phyloP scores from a whole-genome alignment of 2,113 vertebrate genomes.

The Mirza zaza region DNA sequence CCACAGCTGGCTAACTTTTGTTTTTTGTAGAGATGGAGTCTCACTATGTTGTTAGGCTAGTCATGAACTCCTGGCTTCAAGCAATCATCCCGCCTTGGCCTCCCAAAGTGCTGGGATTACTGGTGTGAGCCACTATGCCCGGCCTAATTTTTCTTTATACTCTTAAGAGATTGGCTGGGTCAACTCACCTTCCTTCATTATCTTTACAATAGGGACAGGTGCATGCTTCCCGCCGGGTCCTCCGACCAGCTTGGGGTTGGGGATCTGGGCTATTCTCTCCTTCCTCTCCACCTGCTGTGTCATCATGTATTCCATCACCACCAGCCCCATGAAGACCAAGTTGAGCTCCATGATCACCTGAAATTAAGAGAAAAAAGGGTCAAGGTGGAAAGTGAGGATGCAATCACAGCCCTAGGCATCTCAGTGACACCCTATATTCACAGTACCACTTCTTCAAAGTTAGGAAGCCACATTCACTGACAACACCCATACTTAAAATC shows the following conservation, averaged over 20 bases:
- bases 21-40: too few species aligned
- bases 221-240: constrained; percentile 94
- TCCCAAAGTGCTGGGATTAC: too few species aligned
- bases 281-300: constrained; percentile 88
- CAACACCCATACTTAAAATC: neutral
- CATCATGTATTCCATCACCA: constrained; percentile 90
- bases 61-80: too few species aligned
- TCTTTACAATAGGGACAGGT: constrained; percentile 99
- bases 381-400: neutral
- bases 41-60: too few species aligned
- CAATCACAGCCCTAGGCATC: neutral
- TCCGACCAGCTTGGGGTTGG: constrained; percentile 88
- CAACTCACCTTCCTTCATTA: constrained; percentile 92
- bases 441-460: neutral
- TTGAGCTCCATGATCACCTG: constrained; percentile 89
- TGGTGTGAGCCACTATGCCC: too few species aligned
- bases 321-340: constrained; percentile 85
- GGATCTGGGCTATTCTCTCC: constrained; percentile 89
- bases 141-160: neutral
- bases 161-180: rapidly evolving
- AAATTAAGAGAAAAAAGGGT: constrained; percentile 1
- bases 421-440: neutral
- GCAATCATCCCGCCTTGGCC: too few species aligned
- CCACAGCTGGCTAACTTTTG: too few species aligned
- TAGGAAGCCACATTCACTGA: constrained; percentile 33